These are phyloP conservation scores for Marisa cornuarietis DNA, from an alignment of 1,140 invertebrate species.

Conservation along the genomic window DNA sequence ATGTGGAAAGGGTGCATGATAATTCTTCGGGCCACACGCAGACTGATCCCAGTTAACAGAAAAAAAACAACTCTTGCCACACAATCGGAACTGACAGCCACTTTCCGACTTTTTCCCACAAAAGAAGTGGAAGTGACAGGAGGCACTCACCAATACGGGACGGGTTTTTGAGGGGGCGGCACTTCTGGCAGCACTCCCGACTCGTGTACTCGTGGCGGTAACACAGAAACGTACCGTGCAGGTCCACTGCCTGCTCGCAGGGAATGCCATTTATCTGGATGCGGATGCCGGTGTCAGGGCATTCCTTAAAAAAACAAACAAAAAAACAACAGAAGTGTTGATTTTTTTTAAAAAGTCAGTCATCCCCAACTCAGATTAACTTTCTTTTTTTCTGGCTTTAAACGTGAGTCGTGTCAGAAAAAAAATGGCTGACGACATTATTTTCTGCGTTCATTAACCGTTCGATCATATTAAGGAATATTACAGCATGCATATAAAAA, in stretches of 20 bases:
- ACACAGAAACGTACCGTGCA: slow-evolving; percentile 47
- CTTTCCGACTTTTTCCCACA: too few species aligned
- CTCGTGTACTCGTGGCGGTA: slow-evolving; percentile 54
- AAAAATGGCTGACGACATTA: too few species aligned
- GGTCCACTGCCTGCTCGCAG: slow-evolving; percentile 45
- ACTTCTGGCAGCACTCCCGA: slow-evolving; percentile 48
- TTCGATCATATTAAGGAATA: too few species aligned
- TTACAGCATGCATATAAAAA: too few species aligned
- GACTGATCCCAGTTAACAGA: too few species aligned
- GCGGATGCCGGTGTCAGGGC: slow-evolving; percentile 37
- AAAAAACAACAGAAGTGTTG: background rate
- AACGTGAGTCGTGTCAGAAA: too few species aligned
- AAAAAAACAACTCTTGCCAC: too few species aligned
- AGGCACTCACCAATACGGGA: slow-evolving; percentile 32
- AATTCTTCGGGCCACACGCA: too few species aligned
- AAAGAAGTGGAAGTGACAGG: too few species aligned
- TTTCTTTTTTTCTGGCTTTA: background rate
- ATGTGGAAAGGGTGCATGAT: too few species aligned
- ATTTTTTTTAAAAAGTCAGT: background rate
- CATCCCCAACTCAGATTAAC: background rate
- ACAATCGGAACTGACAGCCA: too few species aligned
- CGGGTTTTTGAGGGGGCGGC: slow-evolving; percentile 40
- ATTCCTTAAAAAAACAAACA: slow-evolving; percentile 30
- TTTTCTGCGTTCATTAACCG: too few species aligned
- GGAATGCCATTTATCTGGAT: slow-evolving; percentile 50